Evolutionary conservation across 2,888 invertebrate genomes (phyloP).

Genomic region (Dryomyza anilis): DNA sequence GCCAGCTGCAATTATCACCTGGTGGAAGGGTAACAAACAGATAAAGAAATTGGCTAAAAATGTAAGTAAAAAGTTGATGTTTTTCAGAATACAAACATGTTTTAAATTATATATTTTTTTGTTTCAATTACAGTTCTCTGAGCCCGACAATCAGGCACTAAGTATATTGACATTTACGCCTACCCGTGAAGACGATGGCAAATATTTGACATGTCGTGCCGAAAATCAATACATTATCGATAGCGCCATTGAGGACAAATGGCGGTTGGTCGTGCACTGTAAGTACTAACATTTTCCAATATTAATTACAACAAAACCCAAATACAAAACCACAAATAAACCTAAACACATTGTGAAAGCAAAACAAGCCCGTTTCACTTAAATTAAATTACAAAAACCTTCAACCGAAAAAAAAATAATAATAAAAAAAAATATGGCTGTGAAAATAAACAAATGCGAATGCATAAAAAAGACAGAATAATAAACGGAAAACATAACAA

Average conservation of each 20-base stretch:
- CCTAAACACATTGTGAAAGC: conserved; percentile 24
- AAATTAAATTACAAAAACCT: not conserved
- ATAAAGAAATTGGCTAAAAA: conserved; percentile 80
- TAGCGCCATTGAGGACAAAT: conserved; percentile 84
- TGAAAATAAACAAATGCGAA: not conserved
- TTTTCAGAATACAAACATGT: too few relatives aligned
- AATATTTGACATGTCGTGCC: conserved; percentile 85
- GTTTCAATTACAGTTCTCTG: conserved; percentile 69
- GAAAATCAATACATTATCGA: conserved; percentile 85
- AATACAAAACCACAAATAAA: conserved; percentile 18
- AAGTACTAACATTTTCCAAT: conserved; percentile 63
- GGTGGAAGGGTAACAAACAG: conserved; percentile 87
- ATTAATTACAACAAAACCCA: not conserved
- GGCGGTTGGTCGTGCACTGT: conserved; percentile 88
- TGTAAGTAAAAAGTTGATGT: conserved; percentile 65
- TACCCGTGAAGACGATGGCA: conserved; percentile 85
- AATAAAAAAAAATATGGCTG: not conserved
- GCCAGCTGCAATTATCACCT: conserved; percentile 83
- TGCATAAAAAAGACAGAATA: not conserved
- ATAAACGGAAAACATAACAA: not conserved
- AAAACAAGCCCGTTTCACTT: conserved; percentile 12
- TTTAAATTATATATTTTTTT: conserved; percentile 45
- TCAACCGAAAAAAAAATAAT: conserved; percentile 14
- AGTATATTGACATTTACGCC: conserved; percentile 85
- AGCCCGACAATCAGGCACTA: conserved; percentile 80